Conservation (phyloP, 2,797 vertebrate species). For the Enteromius radiatus region DNA sequence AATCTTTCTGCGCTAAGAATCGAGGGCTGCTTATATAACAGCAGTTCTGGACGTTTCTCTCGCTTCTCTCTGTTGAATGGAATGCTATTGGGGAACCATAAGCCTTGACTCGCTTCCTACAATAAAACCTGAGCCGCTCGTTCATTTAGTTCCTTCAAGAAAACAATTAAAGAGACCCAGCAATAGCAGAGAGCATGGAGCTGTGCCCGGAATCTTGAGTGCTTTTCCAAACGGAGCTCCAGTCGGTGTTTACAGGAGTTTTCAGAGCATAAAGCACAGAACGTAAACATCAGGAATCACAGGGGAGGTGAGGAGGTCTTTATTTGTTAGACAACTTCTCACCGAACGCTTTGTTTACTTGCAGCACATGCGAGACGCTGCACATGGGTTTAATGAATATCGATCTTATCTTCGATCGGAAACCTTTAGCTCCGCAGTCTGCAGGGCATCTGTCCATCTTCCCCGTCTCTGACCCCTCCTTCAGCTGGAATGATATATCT, state of each 20-base stretch:
- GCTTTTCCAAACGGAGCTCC: conserved; percentile 78
- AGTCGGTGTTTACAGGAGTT: conserved; percentile 21
- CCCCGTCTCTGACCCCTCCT: conserved; percentile 11
- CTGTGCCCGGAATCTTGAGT: conserved; percentile 91
- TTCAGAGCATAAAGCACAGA: conserved; percentile 20
- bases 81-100: conserved; percentile 73
- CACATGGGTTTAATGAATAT: conserved; percentile 60
- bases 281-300: conserved; percentile 40
- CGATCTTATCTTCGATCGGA: conserved; percentile 15
- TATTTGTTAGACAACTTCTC: background rate
- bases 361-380: background rate
- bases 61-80: conserved; percentile 64
- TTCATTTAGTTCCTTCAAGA: conserved; percentile 85
- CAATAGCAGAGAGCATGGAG: conserved; percentile 83
- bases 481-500: conserved; percentile 55
- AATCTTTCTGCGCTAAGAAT: background rate
- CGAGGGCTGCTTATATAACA: conserved; percentile 68
- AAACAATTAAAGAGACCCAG: conserved; percentile 85
- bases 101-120: conserved; percentile 81
- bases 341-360: background rate
- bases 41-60: conserved; percentile 53
- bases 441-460: conserved; percentile 19
- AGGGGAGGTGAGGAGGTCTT: conserved; percentile 18
- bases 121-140: conserved; percentile 84
- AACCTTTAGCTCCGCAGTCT: background rate